These are phyloP conservation scores for Dynastes grantii DNA, from an alignment of 2,888 invertebrate genomes.

Conservation along the genomic window DNA sequence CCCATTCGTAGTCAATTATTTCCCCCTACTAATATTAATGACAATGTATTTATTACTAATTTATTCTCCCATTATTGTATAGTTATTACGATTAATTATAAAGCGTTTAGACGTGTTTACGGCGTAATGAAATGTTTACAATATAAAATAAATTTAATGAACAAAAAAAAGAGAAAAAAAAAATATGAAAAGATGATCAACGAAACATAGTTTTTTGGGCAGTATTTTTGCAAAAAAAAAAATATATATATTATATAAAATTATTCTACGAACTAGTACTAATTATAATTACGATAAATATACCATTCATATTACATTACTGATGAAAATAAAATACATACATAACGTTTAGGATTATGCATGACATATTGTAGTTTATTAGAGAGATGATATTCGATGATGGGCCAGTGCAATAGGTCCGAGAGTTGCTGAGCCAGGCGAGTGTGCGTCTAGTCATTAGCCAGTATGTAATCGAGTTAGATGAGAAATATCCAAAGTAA, in stretches of 20 bases:
- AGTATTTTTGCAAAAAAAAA: constrained; percentile 71
- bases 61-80: not conserved
- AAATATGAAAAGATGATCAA: constrained; percentile 60
- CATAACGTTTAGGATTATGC: constrained; percentile 48
- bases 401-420: constrained; percentile 68
- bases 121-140: constrained; percentile 53
- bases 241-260: constrained; percentile 61
- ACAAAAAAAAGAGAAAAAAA: constrained; percentile 55
- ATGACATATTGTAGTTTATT: constrained; percentile 49
- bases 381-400: constrained; percentile 39
- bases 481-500: constrained; percentile 30
- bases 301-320: constrained; percentile 50
- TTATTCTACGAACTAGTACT: constrained; percentile 57
- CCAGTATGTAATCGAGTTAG: constrained; percentile 54
- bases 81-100: constrained; percentile 52
- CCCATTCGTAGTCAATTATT: constrained; percentile 69
- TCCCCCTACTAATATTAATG: constrained; percentile 53
- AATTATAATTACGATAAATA: constrained; percentile 55
- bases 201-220: constrained; percentile 68
- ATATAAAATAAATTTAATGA: constrained; percentile 46
- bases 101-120: constrained; percentile 53
- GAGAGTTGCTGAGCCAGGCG: constrained; percentile 63
- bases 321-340: constrained; percentile 25
- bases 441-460: constrained; percentile 71
- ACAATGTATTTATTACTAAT: constrained; percentile 29